Percentiles rank a stretch among this genome's conserved stretches.
These are phyloP conservation scores for Phytoseiulus persimilis DNA, from an alignment of 2,888 invertebrate genomes.

Conservation along the genomic window DNA sequence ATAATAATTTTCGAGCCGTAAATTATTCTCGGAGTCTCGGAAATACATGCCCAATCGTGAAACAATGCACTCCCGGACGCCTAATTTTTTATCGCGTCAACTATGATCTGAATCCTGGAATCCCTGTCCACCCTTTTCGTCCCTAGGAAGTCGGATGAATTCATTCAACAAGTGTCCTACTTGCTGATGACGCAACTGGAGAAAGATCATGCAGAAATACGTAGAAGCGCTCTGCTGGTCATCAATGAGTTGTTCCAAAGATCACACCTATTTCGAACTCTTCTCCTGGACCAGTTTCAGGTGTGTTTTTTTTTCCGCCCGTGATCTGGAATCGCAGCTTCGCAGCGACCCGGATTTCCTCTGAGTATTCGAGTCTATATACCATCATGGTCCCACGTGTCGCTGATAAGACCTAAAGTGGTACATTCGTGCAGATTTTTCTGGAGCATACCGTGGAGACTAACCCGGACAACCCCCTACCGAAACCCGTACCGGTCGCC, in stretches of 20 bases:
- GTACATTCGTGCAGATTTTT: slow-evolving; percentile 46
- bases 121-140: too few species aligned
- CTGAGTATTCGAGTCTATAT: too few species aligned
- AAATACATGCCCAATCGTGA: too few species aligned
- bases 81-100: too few species aligned
- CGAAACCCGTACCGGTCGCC: slow-evolving; percentile 54
- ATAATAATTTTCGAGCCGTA: too few species aligned
- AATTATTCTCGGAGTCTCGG: too few species aligned
- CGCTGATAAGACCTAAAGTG: too few species aligned
- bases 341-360: too few species aligned
- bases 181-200: slow-evolving; percentile 52
- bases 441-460: slow-evolving; percentile 53
- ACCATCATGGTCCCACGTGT: too few species aligned
- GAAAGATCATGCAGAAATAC: slow-evolving; percentile 55
- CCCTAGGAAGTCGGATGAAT: slow-evolving; percentile 47
- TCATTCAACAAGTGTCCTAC: slow-evolving; percentile 52
- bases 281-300: slow-evolving; percentile 52
- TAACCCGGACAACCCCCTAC: slow-evolving; percentile 52
- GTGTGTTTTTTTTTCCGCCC: background rate
- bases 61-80: too few species aligned
- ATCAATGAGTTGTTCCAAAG: slow-evolving; percentile 54
- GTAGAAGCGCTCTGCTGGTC: slow-evolving; percentile 54
- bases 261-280: slow-evolving; percentile 54
- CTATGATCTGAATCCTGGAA: too few species aligned
- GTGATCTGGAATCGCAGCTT: background rate